Percentiles rank a stretch among this genome's conserved stretches.
phyloP scores from a whole-genome alignment of 2,888 invertebrate species.

The Ernsta delagoae region DNA sequence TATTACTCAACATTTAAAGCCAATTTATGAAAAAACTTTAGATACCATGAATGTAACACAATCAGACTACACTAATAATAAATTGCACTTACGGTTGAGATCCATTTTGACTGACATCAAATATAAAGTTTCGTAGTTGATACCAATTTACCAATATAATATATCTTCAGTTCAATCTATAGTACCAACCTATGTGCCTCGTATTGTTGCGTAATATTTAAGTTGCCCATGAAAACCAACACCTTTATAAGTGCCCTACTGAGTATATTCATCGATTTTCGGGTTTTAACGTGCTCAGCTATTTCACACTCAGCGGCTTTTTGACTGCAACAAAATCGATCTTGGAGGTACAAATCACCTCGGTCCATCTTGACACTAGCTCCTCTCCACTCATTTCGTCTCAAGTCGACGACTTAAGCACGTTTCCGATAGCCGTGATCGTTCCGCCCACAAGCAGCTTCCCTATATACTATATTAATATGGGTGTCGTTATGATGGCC shows the following conservation, averaged over 20 bases:
- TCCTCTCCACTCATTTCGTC: conserved; percentile 47
- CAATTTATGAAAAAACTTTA: too few species aligned
- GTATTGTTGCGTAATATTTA: too few species aligned
- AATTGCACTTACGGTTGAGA: too few species aligned
- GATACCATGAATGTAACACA: too few species aligned
- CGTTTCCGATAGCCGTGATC: conserved; percentile 54
- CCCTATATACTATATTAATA: background rate
- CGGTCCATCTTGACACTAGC: conserved; percentile 42
- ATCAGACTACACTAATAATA: too few species aligned
- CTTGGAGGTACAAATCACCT: conserved; percentile 26
- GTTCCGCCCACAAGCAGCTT: conserved; percentile 44
- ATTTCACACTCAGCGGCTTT: background rate
- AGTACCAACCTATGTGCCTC: too few species aligned
- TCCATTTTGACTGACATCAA: too few species aligned
- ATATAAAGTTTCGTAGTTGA: too few species aligned
- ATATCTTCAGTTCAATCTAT: too few species aligned
- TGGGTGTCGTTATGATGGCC: conserved; percentile 20
- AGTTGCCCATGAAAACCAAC: too few species aligned
- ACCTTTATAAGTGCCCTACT: background rate
- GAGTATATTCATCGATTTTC: background rate
- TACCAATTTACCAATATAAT: too few species aligned
- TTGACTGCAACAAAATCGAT: background rate
- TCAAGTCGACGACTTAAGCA: conserved; percentile 54
- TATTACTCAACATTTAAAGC: too few species aligned
- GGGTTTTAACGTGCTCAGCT: background rate